Evolutionary conservation across 2,797 vertebrate species (phyloP).

Genomic region (Neoniphon sammara): DNA sequence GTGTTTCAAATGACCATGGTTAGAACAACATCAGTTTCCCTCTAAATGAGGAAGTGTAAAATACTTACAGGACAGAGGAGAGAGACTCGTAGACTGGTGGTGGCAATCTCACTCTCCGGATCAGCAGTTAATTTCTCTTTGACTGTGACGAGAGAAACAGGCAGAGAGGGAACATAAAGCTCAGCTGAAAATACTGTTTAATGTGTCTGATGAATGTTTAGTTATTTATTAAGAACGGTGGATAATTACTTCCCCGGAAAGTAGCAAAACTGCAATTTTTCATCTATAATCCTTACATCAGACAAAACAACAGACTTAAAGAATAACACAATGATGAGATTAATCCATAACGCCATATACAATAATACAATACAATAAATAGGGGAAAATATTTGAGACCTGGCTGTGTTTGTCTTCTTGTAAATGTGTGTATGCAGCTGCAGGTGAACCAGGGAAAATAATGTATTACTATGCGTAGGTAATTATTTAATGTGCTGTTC

Average conservation of each 20-base stretch:
- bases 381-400: too few species aligned
- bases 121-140: conserved; percentile 98
- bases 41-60: not conserved
- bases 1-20: not conserved
- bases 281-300: not conserved
- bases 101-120: conserved; percentile 98
- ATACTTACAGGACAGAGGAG: conserved; percentile 95
- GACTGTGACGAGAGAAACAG: conserved; percentile 82
- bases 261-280: not conserved
- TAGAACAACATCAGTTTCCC: not conserved
- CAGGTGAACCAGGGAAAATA: too few species aligned
- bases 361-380: not conserved
- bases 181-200: too few species aligned
- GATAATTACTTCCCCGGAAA: not conserved
- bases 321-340: not conserved
- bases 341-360: not conserved
- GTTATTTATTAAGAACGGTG: not conserved
- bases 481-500: not conserved
- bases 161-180: not conserved
- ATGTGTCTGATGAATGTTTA: not conserved
- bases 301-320: not conserved
- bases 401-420: too few species aligned
- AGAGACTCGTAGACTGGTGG: conserved; percentile 96
- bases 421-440: too few species aligned
- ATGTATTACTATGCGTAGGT: not conserved